These are phyloP conservation scores for Pogonophryne albipinna DNA, from an alignment of 2,797 vertebrate species.

Conservation along the genomic window DNA sequence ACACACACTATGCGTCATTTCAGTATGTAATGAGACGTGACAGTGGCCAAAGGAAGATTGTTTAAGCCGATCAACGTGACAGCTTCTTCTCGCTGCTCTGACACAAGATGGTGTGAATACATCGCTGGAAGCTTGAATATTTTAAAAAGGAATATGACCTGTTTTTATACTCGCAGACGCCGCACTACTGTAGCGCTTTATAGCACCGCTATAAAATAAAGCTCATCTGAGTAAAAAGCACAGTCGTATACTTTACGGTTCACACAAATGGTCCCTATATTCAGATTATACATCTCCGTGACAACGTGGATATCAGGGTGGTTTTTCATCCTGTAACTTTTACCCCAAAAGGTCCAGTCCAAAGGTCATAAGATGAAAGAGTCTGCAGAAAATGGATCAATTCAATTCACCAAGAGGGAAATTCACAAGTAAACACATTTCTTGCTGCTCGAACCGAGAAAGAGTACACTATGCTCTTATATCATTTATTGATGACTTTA, in stretches of 20 bases:
- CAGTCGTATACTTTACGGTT: constrained; percentile 14
- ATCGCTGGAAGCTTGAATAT: constrained; percentile 36
- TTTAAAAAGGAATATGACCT: constrained; percentile 32
- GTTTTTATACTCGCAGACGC: constrained; percentile 15
- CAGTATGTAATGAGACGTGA: constrained; percentile 61
- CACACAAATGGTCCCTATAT: constrained; percentile 6
- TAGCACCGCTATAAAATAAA: constrained; percentile 25
- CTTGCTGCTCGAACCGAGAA: constrained; percentile 4
- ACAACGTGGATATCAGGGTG: constrained; percentile 2
- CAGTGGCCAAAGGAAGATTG: constrained; percentile 58
- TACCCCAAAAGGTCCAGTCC: constrained; percentile 21
- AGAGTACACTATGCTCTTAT: neutral
- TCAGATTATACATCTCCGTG: constrained; percentile 19
- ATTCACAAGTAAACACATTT: constrained; percentile 41
- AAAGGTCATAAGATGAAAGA: constrained; percentile 56
- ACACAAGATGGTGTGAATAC: constrained; percentile 38
- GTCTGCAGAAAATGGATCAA: constrained; percentile 59
- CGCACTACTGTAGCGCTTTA: constrained; percentile 19
- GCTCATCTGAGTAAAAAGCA: constrained; percentile 15
- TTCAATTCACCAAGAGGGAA: constrained; percentile 33
- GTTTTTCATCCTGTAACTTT: neutral
- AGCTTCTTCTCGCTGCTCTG: constrained; percentile 34
- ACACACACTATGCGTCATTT: constrained; percentile 6
- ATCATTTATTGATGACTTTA: constrained; percentile 40
- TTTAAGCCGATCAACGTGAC: constrained; percentile 53